Percentiles rank a stretch among this genome's conserved stretches.
Conservation (phyloP, 23 tunicate genomes). For the Styela plicata region DNA sequence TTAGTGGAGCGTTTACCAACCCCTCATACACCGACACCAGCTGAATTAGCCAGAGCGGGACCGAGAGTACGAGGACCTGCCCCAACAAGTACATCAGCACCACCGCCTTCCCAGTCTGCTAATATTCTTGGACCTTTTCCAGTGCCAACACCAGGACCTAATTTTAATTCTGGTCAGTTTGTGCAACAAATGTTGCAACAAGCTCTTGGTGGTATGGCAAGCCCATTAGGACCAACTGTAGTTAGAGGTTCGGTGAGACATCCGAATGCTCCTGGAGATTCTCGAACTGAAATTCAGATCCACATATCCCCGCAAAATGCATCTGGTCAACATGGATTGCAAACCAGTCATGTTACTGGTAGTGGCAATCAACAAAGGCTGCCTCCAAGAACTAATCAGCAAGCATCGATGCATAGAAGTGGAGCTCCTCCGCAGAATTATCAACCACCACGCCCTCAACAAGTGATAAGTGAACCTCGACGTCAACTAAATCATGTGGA, state of each 20-base stretch:
- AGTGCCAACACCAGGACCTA: neutral
- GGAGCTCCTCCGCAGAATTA: neutral
- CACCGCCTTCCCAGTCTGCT: neutral
- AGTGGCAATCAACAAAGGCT: neutral
- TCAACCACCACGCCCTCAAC: neutral
- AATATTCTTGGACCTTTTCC: constrained; percentile 17
- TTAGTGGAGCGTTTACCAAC: constrained; percentile 60
- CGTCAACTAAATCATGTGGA: neutral
- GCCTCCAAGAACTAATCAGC: neutral
- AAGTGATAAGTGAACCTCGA: neutral
- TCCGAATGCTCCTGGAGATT: constrained; percentile 1
- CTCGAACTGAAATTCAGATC: constrained; percentile 16
- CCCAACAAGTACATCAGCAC: constrained; percentile 9
- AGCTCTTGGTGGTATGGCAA: constrained; percentile 20
- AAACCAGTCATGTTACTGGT: too few relatives aligned
- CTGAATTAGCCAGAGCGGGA: neutral
- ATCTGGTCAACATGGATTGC: neutral
- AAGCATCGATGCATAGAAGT: neutral
- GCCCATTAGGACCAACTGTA: constrained; percentile 11
- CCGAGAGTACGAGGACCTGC: constrained; percentile 17
- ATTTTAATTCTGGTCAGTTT: constrained; percentile 13
- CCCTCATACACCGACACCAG: constrained; percentile 29
- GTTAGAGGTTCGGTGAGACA: constrained; percentile 25
- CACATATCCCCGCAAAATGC: constrained; percentile 10
- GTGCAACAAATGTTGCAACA: constrained; percentile 26